These are phyloP conservation scores for Athene cunicularia DNA, from an alignment of 2,113 vertebrate species.

Conservation along the genomic window DNA sequence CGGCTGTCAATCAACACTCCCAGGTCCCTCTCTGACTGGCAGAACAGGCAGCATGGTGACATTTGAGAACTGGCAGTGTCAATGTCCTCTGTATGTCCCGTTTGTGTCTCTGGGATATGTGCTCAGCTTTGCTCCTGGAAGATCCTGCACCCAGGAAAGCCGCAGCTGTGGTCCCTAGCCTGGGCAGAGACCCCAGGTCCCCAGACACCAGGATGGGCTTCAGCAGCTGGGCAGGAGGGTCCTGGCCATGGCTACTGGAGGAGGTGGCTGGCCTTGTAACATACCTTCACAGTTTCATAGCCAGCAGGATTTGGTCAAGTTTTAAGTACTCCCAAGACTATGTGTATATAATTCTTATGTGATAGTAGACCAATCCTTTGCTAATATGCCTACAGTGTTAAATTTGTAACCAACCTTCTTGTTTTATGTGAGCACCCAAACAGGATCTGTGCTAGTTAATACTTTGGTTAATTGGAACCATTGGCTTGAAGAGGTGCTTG, in stretches of 20 bases:
- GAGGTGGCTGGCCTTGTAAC: background rate
- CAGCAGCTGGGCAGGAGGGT: background rate
- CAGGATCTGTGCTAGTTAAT: background rate
- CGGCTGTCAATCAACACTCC: too few species aligned
- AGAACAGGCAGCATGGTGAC: fast-evolving
- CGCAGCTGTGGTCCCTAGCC: background rate
- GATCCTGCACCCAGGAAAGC: background rate
- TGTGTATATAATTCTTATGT: background rate
- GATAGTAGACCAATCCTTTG: background rate
- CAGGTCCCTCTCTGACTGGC: too few species aligned
- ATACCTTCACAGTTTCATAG: background rate
- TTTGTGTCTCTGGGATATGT: background rate
- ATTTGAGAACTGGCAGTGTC: background rate
- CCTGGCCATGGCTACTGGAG: background rate
- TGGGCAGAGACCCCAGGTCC: background rate
- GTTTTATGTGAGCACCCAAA: background rate
- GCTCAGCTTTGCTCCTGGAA: background rate
- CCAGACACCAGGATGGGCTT: background rate
- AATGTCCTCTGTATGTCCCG: background rate
- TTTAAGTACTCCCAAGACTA: background rate
- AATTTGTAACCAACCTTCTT: background rate
- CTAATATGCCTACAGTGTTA: background rate
- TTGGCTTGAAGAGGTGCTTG: background rate
- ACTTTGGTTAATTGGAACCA: background rate
- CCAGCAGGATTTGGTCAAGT: background rate